phyloP scores from a whole-genome alignment of 2,113 vertebrate genomes.

The Myotis yumanensis region DNA sequence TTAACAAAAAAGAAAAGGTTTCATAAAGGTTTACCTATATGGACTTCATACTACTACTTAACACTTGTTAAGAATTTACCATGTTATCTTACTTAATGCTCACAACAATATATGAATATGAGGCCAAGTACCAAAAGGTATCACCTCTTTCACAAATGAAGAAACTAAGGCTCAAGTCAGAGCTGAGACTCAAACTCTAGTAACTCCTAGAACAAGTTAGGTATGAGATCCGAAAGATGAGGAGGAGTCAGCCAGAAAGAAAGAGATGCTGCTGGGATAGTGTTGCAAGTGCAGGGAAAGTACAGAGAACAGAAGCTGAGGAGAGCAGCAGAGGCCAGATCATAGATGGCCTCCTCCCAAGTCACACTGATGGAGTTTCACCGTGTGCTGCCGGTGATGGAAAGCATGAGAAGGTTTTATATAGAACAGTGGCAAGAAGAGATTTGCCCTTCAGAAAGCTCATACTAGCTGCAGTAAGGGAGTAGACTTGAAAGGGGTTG shows the following conservation, averaged over 20 bases:
- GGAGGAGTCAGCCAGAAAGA: not conserved
- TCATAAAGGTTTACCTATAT: not conserved
- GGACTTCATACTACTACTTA: not conserved
- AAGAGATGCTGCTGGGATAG: not conserved
- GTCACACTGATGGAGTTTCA: not conserved
- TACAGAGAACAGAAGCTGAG: not conserved
- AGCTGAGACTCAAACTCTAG: not conserved
- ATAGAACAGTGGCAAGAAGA: not conserved
- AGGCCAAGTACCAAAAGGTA: not conserved
- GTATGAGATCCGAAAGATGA: not conserved
- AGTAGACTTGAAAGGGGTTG: not conserved
- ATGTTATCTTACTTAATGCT: not conserved
- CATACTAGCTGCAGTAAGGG: not conserved
- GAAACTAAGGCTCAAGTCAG: not conserved
- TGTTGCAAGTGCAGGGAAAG: not conserved
- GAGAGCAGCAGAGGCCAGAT: not conserved
- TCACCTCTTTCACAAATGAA: not conserved
- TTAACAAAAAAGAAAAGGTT: not conserved
- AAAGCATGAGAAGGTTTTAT: not conserved
- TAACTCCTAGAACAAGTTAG: not conserved
- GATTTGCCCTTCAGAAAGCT: slow-evolving; percentile 25
- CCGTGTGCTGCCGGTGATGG: not conserved
- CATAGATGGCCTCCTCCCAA: not conserved
- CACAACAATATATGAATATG: not conserved
- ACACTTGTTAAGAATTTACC: not conserved